Percentiles rank a stretch among this genome's conserved stretches.
These are phyloP conservation scores for Didymodactylos carnosus DNA, from an alignment of 2,888 invertebrate species.

Conservation along the genomic window DNA sequence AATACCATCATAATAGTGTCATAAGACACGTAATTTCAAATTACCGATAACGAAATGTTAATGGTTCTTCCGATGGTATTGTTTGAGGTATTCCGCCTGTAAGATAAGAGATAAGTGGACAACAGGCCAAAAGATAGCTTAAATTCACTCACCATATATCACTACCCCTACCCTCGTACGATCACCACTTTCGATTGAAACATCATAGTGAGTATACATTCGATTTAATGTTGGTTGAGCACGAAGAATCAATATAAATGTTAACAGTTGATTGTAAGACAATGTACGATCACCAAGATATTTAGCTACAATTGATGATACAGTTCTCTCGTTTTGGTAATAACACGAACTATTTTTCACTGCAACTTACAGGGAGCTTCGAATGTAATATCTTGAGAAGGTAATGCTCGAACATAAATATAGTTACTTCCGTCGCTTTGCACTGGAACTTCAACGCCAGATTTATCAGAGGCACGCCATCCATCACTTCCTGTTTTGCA, in stretches of 20 bases:
- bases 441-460: neutral
- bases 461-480: neutral
- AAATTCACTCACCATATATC: no score
- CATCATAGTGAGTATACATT: neutral
- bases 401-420: neutral
- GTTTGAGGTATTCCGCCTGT: neutral
- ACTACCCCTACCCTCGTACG: neutral
- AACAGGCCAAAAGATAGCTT: no score
- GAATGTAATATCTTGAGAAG: neutral
- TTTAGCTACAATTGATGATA: neutral
- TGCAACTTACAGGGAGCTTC: neutral
- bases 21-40: no score
- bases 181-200: neutral
- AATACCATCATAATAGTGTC: neutral
- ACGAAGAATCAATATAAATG: neutral
- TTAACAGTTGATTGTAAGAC: conserved; percentile 6
- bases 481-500: neutral
- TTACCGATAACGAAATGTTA: neutral
- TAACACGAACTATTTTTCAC: neutral
- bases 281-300: conserved; percentile 6
- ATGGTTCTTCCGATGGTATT: neutral
- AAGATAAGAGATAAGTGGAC: no score
- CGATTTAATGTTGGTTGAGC: neutral
- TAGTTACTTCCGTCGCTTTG: neutral
- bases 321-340: neutral